phyloP scores from a whole-genome alignment of 2,113 vertebrate species.

The Sitta europaea region DNA sequence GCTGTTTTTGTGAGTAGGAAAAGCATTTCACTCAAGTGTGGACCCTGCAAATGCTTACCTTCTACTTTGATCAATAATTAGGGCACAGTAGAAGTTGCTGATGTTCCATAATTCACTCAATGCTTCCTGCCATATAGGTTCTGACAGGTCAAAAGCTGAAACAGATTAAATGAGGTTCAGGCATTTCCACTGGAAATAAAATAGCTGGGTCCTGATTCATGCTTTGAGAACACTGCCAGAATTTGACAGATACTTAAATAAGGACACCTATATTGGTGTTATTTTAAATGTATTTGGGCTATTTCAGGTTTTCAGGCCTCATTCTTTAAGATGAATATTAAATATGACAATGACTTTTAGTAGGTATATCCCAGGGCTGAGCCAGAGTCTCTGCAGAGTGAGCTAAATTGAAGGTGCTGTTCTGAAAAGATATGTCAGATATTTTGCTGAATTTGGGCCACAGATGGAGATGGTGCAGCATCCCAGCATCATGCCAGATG shows the following conservation, averaged over 20 bases:
- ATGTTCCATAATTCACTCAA: neutral
- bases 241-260: conserved; percentile 16
- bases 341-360: neutral
- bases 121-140: neutral
- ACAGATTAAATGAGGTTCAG: conserved; percentile 26
- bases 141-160: conserved; percentile 46
- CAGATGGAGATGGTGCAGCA: neutral
- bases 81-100: neutral
- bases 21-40: neutral
- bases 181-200: conserved; percentile 25
- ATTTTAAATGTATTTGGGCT: neutral
- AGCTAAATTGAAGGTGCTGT: neutral
- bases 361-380: neutral
- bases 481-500: neutral
- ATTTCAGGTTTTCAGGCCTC: neutral
- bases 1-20: neutral
- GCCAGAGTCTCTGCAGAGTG: neutral
- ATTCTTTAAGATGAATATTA: neutral
- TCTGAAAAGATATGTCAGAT: neutral
- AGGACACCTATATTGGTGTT: neutral
- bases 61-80: conserved; percentile 15
- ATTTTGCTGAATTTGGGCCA: neutral
- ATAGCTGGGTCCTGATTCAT: conserved; percentile 39
- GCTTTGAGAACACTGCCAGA: neutral
- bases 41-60: neutral